Evolutionary conservation across 2,797 vertebrate species (phyloP), one percentile per base, ranked within the genome.

Genomic region (Rhinichthys osculus): DNA sequence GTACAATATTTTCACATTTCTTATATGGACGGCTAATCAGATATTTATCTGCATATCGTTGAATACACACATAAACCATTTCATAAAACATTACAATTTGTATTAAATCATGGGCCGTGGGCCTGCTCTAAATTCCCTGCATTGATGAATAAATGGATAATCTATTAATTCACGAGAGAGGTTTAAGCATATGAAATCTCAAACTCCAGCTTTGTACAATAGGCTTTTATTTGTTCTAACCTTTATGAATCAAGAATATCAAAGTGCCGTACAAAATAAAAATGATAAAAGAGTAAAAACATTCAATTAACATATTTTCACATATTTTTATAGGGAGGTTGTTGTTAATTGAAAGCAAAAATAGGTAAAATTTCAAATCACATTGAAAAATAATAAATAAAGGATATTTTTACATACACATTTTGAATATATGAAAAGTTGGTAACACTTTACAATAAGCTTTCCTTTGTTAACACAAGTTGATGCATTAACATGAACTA

Each of bases 251-350:
- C 57, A 64, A 21, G 40, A 30, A 44, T 66, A 33, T 10, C 40
- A 72, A 66, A 66, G 70, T 44, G 70, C 70, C 23, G 17, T 62
- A 40, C 17, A 80, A 80, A 80, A 33, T 14, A 47, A 66, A 47
- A 6, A 30, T 13, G 3, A 44, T 44, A 13, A 47, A 23, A 79
- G 5, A 13, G 21, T 33, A 62, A 62, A 62, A 27, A 78, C 62
- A 47, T 21, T 5, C 7, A 79, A 47, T 44, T 0, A 44, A 79
- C 5, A 14, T 40, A 59, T 8, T 54, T 17, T 54, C 1, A 52
- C 40, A 66, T 66, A 21, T 66, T 78, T 62, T 5, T 44, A 42
- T 62, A 42, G 30, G 14, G 4, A 10, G n/a, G 40, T 42, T 66
- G n/a, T 7, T 66, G 57, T 44, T 66, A 11, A 64, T 6, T 64